Conservation (phyloP, 2,797 vertebrate species). For the Liparis tanakae region DNA sequence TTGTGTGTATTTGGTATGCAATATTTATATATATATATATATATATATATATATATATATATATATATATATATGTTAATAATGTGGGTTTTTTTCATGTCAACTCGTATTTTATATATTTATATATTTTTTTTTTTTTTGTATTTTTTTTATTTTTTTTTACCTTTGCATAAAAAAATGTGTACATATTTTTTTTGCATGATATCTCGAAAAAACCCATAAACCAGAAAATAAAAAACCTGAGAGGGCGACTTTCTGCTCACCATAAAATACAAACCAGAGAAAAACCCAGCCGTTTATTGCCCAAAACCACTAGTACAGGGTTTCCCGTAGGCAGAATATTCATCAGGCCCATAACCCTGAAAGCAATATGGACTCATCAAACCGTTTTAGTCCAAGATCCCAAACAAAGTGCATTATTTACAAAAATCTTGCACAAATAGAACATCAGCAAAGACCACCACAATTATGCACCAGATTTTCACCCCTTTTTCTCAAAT, state of each 20-base stretch:
- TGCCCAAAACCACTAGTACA: slow-evolving; percentile 59
- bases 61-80: no score
- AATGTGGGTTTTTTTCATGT: no score
- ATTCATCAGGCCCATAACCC: slow-evolving; percentile 65
- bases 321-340: slow-evolving; percentile 70
- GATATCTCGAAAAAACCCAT: no score
- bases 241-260: slow-evolving; percentile 19
- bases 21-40: no score
- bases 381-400: slow-evolving; percentile 61
- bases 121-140: no score
- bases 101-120: no score
- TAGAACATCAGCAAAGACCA: slow-evolving; percentile 42
- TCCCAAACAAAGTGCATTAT: slow-evolving; percentile 76
- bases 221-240: background rate
- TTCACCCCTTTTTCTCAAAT: slow-evolving; percentile 37
- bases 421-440: slow-evolving; percentile 64
- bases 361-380: slow-evolving; percentile 61
- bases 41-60: no score
- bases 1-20: no score
- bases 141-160: no score
- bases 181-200: no score
- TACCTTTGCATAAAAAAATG: no score
- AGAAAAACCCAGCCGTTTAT: slow-evolving; percentile 49
- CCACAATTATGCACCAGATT: slow-evolving; percentile 27
- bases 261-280: slow-evolving; percentile 38